Evolutionary conservation across 2,888 invertebrate species (phyloP).

Genomic region (Phania funesta): DNA sequence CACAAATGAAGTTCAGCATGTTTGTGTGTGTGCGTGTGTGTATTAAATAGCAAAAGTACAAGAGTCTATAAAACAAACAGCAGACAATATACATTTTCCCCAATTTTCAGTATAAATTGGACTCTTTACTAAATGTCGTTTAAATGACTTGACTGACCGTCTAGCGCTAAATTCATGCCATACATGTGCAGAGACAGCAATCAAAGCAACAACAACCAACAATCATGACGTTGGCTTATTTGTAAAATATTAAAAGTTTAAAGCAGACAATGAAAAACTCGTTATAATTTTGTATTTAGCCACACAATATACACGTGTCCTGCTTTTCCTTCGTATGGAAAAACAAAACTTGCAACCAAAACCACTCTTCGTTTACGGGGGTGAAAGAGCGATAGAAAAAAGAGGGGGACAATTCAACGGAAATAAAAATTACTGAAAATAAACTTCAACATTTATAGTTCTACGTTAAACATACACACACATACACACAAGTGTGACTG

Average conservation of each 20-base stretch:
- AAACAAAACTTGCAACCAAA: background rate
- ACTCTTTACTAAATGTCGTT: slow-evolving; percentile 42
- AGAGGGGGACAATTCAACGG: slow-evolving; percentile 75
- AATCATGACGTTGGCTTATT: slow-evolving; percentile 58
- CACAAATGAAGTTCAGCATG: slow-evolving; percentile 16
- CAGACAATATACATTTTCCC: slow-evolving; percentile 45
- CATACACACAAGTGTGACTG: slow-evolving; percentile 9
- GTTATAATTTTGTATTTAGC: slow-evolving; percentile 53
- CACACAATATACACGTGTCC: slow-evolving; percentile 48
- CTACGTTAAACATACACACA: slow-evolving; percentile 71
- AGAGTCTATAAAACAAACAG: slow-evolving; percentile 8
- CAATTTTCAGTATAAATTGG: slow-evolving; percentile 50
- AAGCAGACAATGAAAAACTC: slow-evolving; percentile 57
- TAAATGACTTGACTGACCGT: slow-evolving; percentile 50
- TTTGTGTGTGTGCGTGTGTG: background rate
- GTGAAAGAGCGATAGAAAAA: background rate
- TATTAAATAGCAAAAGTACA: background rate
- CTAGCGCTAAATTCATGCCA: slow-evolving; percentile 56
- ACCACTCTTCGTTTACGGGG: background rate
- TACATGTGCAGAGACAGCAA: background rate
- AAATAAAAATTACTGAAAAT: slow-evolving; percentile 77
- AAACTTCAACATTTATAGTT: slow-evolving; percentile 72
- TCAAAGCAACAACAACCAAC: background rate
- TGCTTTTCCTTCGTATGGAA: slow-evolving; percentile 11
- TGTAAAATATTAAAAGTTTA: slow-evolving; percentile 64